Evolutionary conservation across 2,113 vertebrate genomes (phyloP).

Genomic region (Hipposideros armiger): DNA sequence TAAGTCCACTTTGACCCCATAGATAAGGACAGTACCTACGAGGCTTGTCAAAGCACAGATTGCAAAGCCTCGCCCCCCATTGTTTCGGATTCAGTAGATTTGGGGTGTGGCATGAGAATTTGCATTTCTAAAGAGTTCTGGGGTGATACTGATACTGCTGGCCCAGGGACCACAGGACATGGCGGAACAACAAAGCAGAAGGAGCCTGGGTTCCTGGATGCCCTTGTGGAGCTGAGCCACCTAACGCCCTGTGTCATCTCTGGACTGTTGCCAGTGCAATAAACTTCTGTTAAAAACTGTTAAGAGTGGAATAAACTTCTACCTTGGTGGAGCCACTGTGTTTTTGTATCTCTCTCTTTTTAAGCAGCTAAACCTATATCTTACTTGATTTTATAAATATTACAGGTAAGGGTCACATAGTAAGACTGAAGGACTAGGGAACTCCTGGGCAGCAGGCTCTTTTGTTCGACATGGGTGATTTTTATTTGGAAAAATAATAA

Average conservation of each 20-base stretch:
- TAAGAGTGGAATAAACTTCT: not conserved
- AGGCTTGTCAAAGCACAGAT: not conserved
- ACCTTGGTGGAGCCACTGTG: not conserved
- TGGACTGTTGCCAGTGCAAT: not conserved
- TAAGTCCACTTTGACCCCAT: not conserved
- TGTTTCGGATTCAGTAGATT: not conserved
- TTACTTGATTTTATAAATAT: not conserved
- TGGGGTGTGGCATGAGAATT: not conserved
- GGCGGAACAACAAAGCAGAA: not conserved
- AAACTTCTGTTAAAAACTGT: not conserved
- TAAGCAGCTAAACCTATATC: not conserved
- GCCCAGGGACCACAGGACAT: not conserved
- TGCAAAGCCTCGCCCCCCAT: not conserved
- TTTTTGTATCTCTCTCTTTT: not conserved
- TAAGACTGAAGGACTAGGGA: not conserved
- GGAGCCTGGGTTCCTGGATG: not conserved
- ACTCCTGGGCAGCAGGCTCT: not conserved
- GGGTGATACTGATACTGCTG: not conserved
- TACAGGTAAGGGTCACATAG: not conserved
- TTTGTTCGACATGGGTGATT: conserved; percentile 50
- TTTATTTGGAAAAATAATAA: conserved; percentile 77
- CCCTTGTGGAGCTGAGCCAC: not conserved
- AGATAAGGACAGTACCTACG: not conserved
- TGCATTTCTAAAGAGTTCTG: not conserved
- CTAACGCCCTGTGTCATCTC: not conserved